Base-by-base conservation (phyloP, 1,140 invertebrate species). In the Euura lappo region DNA sequence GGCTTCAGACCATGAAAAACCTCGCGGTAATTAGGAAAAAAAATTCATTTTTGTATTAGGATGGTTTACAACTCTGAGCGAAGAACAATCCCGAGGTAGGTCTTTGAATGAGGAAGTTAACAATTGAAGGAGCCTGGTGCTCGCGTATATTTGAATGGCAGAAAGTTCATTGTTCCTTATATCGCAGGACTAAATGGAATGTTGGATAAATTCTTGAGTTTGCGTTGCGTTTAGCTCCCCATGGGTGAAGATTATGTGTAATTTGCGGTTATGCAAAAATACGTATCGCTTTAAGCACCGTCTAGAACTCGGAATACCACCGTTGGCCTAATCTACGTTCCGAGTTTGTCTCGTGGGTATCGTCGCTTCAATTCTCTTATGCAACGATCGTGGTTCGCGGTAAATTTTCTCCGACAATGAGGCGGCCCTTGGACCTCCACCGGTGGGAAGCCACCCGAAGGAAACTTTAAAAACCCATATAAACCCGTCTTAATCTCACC, bases 191-290 rank as follows among this genome's bases (percentile, higher is more conserved):
- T 28, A 28, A 28, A 28, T 28, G 28, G 28, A 28, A 28, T 28
- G 28, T 28, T 28, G 28, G 28, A 28, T 28, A 28, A 28, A 28
- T 28, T 28, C 28, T 28, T 28, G 28, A 28, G 28, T 28, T 28
- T 28, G 28, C 28, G 28, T 28, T 28, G 28, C 28, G 28, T 28
- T 28, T 46, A 10, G 6, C 65, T n/a, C 79, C 79, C 80, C 79
- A 42, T 51, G 79, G 77, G 81, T 77, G 78, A 76, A 79, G 82
- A 82, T 83, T 82, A 83, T 81, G 82, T 82, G 78, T 81, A 82
- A 82, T 83, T 83, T 80, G 80, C 75, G 77, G 77, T 81, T 80
- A 81, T 82, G 79, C 77, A 81, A 82, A 82, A 82, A 83, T 83
- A 79, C 74, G 75, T 77, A 76, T 78, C 79, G 76, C 76, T 80